These are phyloP conservation scores for Mustela nigripes DNA, from an alignment of 2,113 vertebrate genomes.

Conservation along the genomic window DNA sequence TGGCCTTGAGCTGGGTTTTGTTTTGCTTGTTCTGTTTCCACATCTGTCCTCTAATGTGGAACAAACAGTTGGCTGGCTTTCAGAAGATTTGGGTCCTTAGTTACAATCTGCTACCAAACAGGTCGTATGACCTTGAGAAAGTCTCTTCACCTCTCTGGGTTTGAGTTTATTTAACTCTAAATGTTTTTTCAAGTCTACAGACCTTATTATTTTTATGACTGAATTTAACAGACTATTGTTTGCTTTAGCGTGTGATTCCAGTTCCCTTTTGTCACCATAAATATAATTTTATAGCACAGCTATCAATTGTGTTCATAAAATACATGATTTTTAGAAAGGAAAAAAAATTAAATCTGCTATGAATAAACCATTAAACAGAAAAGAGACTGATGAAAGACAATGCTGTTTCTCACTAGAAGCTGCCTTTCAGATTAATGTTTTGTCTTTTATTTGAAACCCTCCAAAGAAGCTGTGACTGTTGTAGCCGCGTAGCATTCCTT, in stretches of 20 bases:
- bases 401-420: background rate
- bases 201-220: background rate
- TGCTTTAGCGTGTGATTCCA: background rate
- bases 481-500: background rate
- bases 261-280: constrained; percentile 2
- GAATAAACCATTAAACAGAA: constrained; percentile 36
- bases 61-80: background rate
- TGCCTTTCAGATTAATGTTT: background rate
- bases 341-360: constrained; percentile 26
- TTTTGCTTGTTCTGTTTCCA: background rate
- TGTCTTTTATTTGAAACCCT: constrained; percentile 54
- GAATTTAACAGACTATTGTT: constrained; percentile 19
- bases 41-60: background rate
- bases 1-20: background rate
- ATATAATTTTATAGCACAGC: background rate
- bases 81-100: background rate
- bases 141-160: background rate
- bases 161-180: background rate
- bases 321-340: background rate
- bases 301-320: constrained; percentile 41
- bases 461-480: background rate
- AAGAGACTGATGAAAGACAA: constrained; percentile 29
- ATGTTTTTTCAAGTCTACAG: background rate
- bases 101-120: background rate
- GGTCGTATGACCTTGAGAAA: background rate